Percentiles rank a stretch among this genome's conserved stretches.
phyloP scores from a whole-genome alignment of 2,888 invertebrate genomes.

The Eupithecia subumbrata region DNA sequence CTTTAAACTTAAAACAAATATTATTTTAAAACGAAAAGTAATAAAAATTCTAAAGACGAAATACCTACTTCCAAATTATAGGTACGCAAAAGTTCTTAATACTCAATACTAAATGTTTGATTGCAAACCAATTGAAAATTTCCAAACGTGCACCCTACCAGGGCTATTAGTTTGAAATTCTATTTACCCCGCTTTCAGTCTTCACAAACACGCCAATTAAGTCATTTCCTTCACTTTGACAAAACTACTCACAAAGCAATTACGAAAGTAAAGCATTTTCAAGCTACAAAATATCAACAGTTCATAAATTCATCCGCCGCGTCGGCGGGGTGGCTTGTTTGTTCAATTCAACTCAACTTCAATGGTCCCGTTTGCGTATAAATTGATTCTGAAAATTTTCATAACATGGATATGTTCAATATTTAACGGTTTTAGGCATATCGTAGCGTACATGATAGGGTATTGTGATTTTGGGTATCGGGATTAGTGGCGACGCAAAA shows the following conservation, averaged over 20 bases:
- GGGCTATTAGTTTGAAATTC: not conserved
- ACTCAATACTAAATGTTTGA: too few relatives aligned
- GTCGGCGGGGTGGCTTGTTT: conserved; percentile 11
- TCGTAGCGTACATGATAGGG: not conserved
- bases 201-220: not conserved
- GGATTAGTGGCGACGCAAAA: too few relatives aligned
- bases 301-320: conserved; percentile 18
- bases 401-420: not conserved
- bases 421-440: not conserved
- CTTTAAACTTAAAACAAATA: too few relatives aligned
- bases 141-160: too few relatives aligned
- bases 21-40: too few relatives aligned
- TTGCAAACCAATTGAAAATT: too few relatives aligned
- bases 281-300: conserved; percentile 12
- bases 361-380: not conserved
- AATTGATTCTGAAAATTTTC: not conserved
- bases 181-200: not conserved
- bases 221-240: conserved; percentile 1
- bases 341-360: not conserved
- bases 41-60: too few relatives aligned
- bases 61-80: too few relatives aligned
- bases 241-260: conserved; percentile 29
- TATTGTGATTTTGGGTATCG: too few relatives aligned
- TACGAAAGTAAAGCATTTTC: conserved; percentile 22
- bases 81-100: too few relatives aligned